Evolutionary conservation across 2,797 vertebrate species (phyloP), one percentile per base, ranked within the genome.

Genomic region (Urocyon cinereoargenteus): DNA sequence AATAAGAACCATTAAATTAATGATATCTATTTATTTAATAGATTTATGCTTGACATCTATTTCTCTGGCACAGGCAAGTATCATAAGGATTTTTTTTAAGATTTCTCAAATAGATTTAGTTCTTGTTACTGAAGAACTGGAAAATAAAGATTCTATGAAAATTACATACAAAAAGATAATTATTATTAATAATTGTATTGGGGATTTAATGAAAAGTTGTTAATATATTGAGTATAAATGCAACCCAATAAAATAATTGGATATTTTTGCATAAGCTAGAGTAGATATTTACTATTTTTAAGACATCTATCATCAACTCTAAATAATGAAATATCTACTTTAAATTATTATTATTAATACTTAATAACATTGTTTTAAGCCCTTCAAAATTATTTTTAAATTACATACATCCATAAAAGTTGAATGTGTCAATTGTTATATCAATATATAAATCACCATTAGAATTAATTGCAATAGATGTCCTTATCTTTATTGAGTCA

Each of bases 1-100:
- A 96, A 94, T 90, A 86, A 72, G 12, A 94, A 90, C 3, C 5
- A 73, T 86, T 86, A 95, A 93, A 90, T 68, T 5, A 15, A 75
- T 73, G 18, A 19, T 88, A 45, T 68, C 83, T 95, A 26, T 90
- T 72, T 91, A 36, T 93, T 85, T 95, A 70, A 89, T 68, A 86
- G 68, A 96, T 90, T 87, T 94, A 51, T 77, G 3, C 3, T 68
- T 91, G 61, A 92, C 31, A 87, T 73, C 16, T 4, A 75, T 88
- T 93, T 91, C 21, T 90, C 31, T 95, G 61, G 13, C 53, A 88
- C 3, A 73, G 24, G 22, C 1, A 96, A 87, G 1, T 28, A 91
- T 22, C 13, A 55, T 61, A 88, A 78, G 9, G 1, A 34, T 34
- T 24, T 40, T 21, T 40, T 31, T 55, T 12, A 88, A 75, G 5